Evolutionary conservation across 2,888 invertebrate genomes (phyloP).

Genomic region (Gandaritis pyraliata): DNA sequence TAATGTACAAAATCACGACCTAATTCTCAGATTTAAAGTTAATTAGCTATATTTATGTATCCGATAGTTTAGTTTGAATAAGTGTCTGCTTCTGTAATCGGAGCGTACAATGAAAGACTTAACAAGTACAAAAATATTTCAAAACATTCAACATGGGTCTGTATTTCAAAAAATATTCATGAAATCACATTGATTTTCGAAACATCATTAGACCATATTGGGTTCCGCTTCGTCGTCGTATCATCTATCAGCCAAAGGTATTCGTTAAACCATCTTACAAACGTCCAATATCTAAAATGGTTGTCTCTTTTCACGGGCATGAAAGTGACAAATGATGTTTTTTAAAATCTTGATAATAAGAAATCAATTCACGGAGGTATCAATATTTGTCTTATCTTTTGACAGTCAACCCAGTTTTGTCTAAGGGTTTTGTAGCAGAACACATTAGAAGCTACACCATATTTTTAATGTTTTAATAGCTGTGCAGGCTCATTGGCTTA

Average conservation of each 20-base stretch:
- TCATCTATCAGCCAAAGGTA: too few species aligned
- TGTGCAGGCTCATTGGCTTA: too few species aligned
- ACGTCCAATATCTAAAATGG: neutral
- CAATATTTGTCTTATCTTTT: conserved; percentile 6
- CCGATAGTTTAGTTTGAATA: conserved; percentile 58
- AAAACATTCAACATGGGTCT: conserved; percentile 17
- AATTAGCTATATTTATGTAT: conserved; percentile 66
- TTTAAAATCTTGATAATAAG: neutral
- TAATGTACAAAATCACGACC: conserved; percentile 47
- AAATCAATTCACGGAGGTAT: neutral
- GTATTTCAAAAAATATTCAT: conserved; percentile 3
- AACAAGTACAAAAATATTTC: conserved; percentile 63
- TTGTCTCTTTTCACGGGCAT: neutral
- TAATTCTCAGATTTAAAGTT: conserved; percentile 51
- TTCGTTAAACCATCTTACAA: neutral
- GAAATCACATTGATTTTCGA: neutral
- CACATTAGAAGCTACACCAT: too few species aligned
- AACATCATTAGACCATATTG: neutral
- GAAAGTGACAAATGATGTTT: neutral
- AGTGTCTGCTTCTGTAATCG: conserved; percentile 45
- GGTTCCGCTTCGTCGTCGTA: neutral
- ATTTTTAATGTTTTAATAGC: too few species aligned
- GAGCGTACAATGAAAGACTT: conserved; percentile 53
- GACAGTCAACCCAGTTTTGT: conserved; percentile 1
- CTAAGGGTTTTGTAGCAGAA: conserved; percentile 6